Base-by-base conservation (phyloP, 2,888 invertebrate genomes). In the Aporophyla nigra region DNA sequence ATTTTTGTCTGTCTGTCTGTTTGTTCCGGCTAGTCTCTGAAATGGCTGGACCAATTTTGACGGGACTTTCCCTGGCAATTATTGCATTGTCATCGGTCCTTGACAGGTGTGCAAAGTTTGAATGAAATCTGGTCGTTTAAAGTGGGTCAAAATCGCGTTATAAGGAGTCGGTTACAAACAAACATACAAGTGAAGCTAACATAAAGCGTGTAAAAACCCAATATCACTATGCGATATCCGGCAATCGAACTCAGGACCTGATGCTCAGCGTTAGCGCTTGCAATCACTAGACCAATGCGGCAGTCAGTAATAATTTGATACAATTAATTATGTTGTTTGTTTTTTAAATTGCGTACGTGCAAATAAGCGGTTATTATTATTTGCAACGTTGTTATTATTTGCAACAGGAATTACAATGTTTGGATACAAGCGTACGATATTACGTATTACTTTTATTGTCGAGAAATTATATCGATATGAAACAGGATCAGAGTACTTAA, bases 321-420 rank as follows among this genome's bases (percentile, higher is more conserved):
- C 33, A 58, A 27, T 46, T 21, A 33, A 51, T 66, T 24, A 43
- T 51, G 27, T 27, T 80, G 74, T 79, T 74, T 49, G n/a, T 49
- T 27, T 65, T 49, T 56, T 21, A 58, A 43, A 59, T 74, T 43
- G 75, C 51, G 5, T 3, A 54, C 27, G 46, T 49, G 49, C 49
- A 63, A 68, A 69, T 40, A 63, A 49, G 16, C 53, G 12, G n/a
- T 59, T 65, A 54, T 68, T 74, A 68, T 63, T 14, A 46, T 33
- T 33, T 53, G 49, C 49, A 54, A 46, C 27, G 19, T 49, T 40
- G 58, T 68, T 49, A 27, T 68, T 62, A 46, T 66, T 79, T 58
- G 49, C 24, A 43, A 68, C 19, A 53, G 1, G n/a, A 43, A 58
- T 76, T 76, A 51, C 4, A 74, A 58, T 65, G 14, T 61, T 66